These are phyloP conservation scores for Sylvietta virens DNA, from an alignment of 2,113 vertebrate species.

Conservation along the genomic window DNA sequence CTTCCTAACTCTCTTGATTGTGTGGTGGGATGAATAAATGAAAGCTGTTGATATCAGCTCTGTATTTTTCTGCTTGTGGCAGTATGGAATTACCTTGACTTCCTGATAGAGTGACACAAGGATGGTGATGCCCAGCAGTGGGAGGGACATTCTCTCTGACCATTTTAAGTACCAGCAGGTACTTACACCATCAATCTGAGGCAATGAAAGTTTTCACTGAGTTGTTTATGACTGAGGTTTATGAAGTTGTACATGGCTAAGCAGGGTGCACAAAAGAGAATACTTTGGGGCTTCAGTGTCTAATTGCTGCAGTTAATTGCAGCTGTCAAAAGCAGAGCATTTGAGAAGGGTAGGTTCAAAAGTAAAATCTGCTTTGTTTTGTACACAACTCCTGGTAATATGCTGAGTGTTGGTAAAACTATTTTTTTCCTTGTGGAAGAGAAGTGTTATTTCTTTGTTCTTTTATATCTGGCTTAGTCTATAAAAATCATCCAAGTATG, in stretches of 20 bases:
- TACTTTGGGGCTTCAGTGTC: background rate
- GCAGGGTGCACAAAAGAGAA: background rate
- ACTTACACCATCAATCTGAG: too few species aligned
- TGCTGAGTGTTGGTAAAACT: background rate
- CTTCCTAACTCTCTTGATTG: background rate
- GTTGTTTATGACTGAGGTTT: background rate
- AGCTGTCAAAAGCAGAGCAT: background rate
- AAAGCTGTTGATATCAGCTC: background rate
- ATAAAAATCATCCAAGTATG: background rate
- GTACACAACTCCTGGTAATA: background rate
- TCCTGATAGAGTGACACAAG: background rate
- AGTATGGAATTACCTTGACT: background rate
- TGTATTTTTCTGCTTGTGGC: background rate
- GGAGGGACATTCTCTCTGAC: background rate
- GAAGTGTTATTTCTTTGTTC: background rate
- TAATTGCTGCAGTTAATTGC: background rate
- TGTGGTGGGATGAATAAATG: background rate
- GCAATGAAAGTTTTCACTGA: background rate
- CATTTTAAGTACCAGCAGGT: fast-evolving
- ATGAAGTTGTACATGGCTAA: background rate
- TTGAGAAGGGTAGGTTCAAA: background rate
- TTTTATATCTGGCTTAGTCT: background rate
- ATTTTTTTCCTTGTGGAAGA: background rate
- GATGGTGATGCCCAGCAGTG: background rate
- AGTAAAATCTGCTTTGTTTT: background rate